phyloP scores from a whole-genome alignment of 2,113 vertebrate genomes.

The Ageneiosus marmoratus region DNA sequence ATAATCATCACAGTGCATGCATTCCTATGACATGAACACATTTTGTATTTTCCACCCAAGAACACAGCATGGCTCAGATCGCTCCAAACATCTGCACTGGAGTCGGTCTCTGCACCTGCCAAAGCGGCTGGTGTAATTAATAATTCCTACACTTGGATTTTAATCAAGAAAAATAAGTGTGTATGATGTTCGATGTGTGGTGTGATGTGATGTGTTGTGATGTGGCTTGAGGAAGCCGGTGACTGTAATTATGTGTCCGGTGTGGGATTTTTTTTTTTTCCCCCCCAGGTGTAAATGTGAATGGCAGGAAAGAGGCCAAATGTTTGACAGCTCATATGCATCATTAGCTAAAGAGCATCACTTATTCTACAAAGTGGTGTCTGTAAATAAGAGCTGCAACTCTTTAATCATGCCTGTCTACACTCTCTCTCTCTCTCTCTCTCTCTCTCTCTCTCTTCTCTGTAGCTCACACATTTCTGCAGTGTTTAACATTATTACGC shows the following conservation, averaged over 20 bases:
- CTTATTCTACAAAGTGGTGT: constrained; percentile 17
- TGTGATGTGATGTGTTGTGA: no score
- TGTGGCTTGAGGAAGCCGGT: constrained; percentile 29
- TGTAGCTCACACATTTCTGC: not conserved
- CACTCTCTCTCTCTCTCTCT: not conserved
- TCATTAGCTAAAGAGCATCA: constrained; percentile 47
- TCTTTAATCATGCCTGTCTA: not conserved
- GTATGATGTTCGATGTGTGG: no score
- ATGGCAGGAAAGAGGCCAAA: constrained; percentile 41
- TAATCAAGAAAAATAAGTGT: constrained; percentile 55
- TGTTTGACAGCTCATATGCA: constrained; percentile 30
- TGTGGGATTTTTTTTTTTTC: constrained; percentile 26
- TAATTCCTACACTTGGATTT: constrained; percentile 52
- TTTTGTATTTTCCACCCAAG: not conserved
- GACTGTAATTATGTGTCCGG: constrained; percentile 47
- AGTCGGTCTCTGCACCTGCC: constrained; percentile 43
- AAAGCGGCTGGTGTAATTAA: constrained; percentile 49
- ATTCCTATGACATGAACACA: not conserved
- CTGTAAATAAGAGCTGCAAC: not conserved
- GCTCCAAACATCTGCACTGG: constrained; percentile 50
- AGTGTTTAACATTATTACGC: not conserved
- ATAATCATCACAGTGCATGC: not conserved
- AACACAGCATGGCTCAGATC: not conserved
- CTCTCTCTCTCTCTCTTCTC: not conserved
- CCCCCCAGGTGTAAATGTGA: constrained; percentile 48